A percentile compares a stretch with the other conserved stretches of the same genome.
Evolutionary conservation across 1,140 invertebrate species (phyloP).

Genomic region (Hyphantria cunea): DNA sequence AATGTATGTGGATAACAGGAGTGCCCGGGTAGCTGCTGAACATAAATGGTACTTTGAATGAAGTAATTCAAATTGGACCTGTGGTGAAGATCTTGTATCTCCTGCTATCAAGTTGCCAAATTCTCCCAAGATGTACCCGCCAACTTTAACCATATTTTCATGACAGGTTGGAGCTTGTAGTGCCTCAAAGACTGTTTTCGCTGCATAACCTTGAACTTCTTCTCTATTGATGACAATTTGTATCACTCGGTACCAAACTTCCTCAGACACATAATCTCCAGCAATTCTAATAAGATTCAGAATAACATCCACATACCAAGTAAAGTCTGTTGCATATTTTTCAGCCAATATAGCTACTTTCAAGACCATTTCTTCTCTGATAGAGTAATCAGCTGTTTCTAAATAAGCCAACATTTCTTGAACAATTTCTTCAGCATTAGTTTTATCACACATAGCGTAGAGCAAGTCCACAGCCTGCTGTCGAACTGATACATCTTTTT

Average conservation of each 20-base stretch:
- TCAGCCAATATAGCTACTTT: slow-evolving; percentile 99
- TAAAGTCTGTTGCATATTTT: slow-evolving; percentile 99
- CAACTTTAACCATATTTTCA: slow-evolving; percentile 99
- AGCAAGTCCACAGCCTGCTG: slow-evolving; percentile 99
- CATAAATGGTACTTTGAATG: slow-evolving; percentile 99
- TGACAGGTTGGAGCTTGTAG: slow-evolving; percentile 99
- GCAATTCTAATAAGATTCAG: slow-evolving; percentile 99
- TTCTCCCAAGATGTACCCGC: slow-evolving; percentile 99
- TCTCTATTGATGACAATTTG: slow-evolving; percentile 99
- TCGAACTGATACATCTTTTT: slow-evolving; percentile 98
- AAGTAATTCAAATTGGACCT: slow-evolving; percentile 97
- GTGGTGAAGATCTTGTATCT: slow-evolving; percentile 97
- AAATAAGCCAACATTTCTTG: slow-evolving; percentile 99
- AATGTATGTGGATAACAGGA: slow-evolving; percentile 98
- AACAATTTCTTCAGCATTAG: slow-evolving; percentile 99
- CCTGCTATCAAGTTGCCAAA: slow-evolving; percentile 99
- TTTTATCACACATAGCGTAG: slow-evolving; percentile 99
- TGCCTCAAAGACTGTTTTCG: slow-evolving; percentile 99
- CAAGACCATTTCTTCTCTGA: slow-evolving; percentile 99
- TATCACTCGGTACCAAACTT: slow-evolving; percentile 99
- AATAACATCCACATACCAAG: slow-evolving; percentile 99
- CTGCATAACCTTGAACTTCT: slow-evolving; percentile 99
- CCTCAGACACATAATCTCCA: slow-evolving; percentile 98
- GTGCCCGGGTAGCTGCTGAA: slow-evolving; percentile 96
- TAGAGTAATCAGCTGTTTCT: slow-evolving; percentile 99